Base-by-base conservation (phyloP, 1,140 invertebrate species). In the Popillia japonica region DNA sequence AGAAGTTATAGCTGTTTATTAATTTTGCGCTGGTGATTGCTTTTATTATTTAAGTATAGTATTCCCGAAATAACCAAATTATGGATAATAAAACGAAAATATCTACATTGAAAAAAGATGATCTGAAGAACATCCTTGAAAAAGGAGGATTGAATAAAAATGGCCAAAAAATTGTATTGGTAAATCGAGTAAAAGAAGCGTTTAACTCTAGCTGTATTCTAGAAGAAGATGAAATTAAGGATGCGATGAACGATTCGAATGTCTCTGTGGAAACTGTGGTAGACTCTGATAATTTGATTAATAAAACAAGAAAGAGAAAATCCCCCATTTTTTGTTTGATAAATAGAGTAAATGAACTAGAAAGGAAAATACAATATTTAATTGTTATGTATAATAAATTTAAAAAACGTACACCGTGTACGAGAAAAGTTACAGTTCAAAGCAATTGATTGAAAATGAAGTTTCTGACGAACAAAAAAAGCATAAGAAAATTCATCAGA, bases 331-430 rank as follows among this genome's bases (percentile, higher is more conserved):
- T 48, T 2, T 17, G 44, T 14, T 48, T 48, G n/a, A 14, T 48
- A 48, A 48, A 48, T 48, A 48, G 8, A 17, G n/a, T 48, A 48
- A 48, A 48, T 48, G 44, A 48, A 48, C n/a, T 48, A 48, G 44
- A 48, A 17, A 48, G 8, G n/a, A 10, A 48, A 48, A 17, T 48
- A 17, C 44, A 7, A 48, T 7, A 48, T 48, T 14, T 48, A 48
- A 3, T 7, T 14, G n/a, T 48, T 14, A 48, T 48, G 44, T 48
- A 14, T 17, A 48, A 48, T 17, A 48, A 48, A 48, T 48, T 48
- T 3, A 17, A 7, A 48, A 48, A 48, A 17, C 1, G n/a, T 48
- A 48, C n/a, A 14, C 1, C 44, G 44, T 14, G 44, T 48, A 17
- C n/a, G 44, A 48, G 8, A 10, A 17, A 48, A 48, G n/a, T 10